Evolutionary conservation across 2,113 vertebrate species (phyloP).

Genomic region (Lophura nycthemera): DNA sequence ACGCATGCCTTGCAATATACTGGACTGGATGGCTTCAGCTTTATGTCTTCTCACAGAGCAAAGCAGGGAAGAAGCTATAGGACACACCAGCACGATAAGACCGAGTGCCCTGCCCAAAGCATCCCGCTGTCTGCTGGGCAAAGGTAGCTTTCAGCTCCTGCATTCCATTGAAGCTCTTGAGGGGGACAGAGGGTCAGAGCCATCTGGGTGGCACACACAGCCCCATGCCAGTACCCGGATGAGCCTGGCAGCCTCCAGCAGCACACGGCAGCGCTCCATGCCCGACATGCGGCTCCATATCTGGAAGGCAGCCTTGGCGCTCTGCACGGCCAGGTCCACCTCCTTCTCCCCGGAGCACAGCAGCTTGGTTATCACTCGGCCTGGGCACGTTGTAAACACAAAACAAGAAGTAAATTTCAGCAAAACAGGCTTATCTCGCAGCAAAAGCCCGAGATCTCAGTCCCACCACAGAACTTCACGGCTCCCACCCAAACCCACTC

Average conservation of each 20-base stretch:
- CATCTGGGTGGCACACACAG: not conserved
- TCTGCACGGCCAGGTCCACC: constrained; percentile 87
- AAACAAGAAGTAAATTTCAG: not conserved
- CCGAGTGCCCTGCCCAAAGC: not conserved
- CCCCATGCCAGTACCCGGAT: constrained; percentile 85
- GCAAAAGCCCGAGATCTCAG: not conserved
- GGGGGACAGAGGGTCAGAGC: too few relatives aligned
- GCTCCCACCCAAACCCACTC: not conserved
- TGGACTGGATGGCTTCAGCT: not conserved
- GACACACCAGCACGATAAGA: not conserved
- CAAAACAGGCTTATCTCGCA: not conserved
- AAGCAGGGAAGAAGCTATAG: not conserved
- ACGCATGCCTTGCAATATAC: not conserved
- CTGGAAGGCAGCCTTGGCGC: constrained; percentile 87
- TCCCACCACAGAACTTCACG: not conserved
- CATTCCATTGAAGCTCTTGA: not conserved
- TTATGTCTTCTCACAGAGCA: not conserved
- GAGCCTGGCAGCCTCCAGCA: constrained; percentile 93
- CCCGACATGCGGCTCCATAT: constrained; percentile 90
- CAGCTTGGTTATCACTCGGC: constrained; percentile 87
- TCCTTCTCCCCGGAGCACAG: constrained; percentile 88
- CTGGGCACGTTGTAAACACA: constrained; percentile 60
- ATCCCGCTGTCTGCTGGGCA: not conserved
- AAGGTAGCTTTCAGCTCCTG: not conserved
- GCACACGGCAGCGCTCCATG: constrained; percentile 87